A percentile compares a stretch with the other conserved stretches of the same genome.
These are phyloP conservation scores for Prionailurus bengalensis DNA, from an alignment of 2,113 vertebrate species.

Conservation along the genomic window DNA sequence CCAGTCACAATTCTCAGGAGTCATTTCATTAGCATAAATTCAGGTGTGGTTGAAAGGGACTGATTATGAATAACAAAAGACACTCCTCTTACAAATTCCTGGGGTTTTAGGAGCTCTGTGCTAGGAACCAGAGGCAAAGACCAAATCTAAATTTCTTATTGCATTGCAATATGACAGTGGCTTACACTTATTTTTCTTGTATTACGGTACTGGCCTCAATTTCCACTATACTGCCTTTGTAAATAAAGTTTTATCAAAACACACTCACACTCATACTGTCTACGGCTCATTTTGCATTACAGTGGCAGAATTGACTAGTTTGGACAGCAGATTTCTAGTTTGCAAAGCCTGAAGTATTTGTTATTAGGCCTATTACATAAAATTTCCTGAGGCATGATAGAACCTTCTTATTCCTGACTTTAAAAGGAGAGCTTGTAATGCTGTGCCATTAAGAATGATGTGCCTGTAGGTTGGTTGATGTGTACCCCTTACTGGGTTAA, in stretches of 20 bases:
- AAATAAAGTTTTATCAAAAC: constrained; percentile 51
- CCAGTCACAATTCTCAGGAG: not conserved
- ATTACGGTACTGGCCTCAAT: not conserved
- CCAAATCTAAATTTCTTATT: not conserved
- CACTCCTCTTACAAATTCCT: not conserved
- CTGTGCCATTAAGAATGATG: not conserved
- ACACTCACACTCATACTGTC: not conserved
- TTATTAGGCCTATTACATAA: not conserved
- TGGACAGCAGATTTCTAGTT: not conserved
- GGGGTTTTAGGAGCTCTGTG: not conserved
- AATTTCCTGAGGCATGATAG: not conserved
- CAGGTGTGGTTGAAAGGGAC: not conserved
- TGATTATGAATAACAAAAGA: not conserved
- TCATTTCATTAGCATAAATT: not conserved
- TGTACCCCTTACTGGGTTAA: not conserved
- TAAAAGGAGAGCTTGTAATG: not conserved
- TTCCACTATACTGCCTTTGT: not conserved
- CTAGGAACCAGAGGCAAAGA: not conserved
- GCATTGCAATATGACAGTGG: not conserved
- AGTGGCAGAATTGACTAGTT: not conserved
- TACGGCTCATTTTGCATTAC: not conserved
- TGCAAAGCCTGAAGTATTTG: not conserved
- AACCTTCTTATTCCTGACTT: not conserved
- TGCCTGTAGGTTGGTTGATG: not conserved
- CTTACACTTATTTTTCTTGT: constrained; percentile 11